These are phyloP conservation scores for Phaethon lepturus DNA, from an alignment of 2,113 vertebrate species.

Conservation along the genomic window DNA sequence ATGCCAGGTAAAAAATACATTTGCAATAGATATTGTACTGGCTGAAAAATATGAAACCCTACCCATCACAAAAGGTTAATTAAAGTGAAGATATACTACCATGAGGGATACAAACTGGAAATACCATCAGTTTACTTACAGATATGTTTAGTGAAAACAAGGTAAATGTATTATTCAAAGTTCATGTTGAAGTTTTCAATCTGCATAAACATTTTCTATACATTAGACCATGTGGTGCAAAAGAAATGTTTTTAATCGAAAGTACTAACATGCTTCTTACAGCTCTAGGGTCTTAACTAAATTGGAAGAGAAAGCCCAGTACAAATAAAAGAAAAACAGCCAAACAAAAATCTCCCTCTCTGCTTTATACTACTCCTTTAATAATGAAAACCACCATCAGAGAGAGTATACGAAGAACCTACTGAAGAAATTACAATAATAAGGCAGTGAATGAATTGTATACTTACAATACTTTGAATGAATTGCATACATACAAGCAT, in stretches of 20 bases:
- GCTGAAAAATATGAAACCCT: background rate
- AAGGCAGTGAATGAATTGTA: background rate
- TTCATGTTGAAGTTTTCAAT: background rate
- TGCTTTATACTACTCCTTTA: background rate
- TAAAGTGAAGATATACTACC: background rate
- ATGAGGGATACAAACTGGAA: background rate
- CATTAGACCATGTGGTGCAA: background rate
- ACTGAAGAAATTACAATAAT: background rate
- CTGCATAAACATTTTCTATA: background rate
- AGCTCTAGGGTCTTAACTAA: background rate
- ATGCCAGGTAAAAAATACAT: background rate
- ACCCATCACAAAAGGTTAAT: background rate
- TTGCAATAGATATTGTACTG: background rate
- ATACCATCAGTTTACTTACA: background rate
- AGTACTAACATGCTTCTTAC: accelerated
- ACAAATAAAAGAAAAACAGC: background rate
- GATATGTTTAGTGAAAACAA: background rate
- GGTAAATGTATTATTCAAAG: background rate
- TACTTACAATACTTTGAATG: background rate
- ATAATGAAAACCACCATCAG: background rate
- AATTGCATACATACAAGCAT: background rate
- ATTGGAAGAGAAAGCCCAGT: background rate
- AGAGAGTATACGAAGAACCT: background rate
- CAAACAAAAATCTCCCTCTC: background rate
- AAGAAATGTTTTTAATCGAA: background rate